These are phyloP conservation scores for Melieria picta DNA, from an alignment of 2,888 invertebrate species.

Conservation along the genomic window DNA sequence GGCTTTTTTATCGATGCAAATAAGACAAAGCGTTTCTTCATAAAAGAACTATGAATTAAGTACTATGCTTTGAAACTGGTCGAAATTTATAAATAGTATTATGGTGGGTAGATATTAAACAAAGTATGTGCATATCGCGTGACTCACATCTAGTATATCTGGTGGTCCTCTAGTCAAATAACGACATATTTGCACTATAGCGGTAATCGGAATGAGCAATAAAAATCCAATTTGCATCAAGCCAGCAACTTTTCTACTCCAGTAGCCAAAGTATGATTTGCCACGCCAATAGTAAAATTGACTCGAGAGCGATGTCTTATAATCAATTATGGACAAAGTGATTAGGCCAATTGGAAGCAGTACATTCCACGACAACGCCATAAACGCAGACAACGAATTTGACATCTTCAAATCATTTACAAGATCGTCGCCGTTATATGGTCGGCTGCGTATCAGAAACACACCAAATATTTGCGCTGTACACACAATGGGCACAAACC, in stretches of 20 bases:
- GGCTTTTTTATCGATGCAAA: too few species aligned
- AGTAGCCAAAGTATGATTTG: slow-evolving; percentile 81
- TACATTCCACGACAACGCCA: slow-evolving; percentile 90
- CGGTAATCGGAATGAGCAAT: slow-evolving; percentile 72
- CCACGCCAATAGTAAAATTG: slow-evolving; percentile 76
- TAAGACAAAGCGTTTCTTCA: too few species aligned
- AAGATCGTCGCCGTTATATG: slow-evolving; percentile 76
- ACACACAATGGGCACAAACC: slow-evolving; percentile 88
- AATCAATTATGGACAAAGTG: slow-evolving; percentile 77
- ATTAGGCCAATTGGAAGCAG: slow-evolving; percentile 83
- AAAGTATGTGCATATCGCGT: too few species aligned
- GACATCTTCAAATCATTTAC: slow-evolving; percentile 66
- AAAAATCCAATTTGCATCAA: slow-evolving; percentile 80
- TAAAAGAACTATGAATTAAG: too few species aligned
- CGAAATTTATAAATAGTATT: too few species aligned
- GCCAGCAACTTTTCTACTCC: slow-evolving; percentile 82
- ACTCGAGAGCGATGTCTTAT: slow-evolving; percentile 75
- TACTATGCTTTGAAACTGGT: too few species aligned
- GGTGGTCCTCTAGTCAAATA: slow-evolving; percentile 86
- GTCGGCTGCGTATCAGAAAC: slow-evolving; percentile 86
- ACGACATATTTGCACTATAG: slow-evolving; percentile 73
- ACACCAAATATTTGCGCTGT: slow-evolving; percentile 82
- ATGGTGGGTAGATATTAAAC: too few species aligned
- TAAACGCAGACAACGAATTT: slow-evolving; percentile 71
- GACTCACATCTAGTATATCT: slow-evolving; percentile 85